Percentiles rank a stretch among this genome's conserved stretches.
These are phyloP conservation scores for Galbula dea DNA, from an alignment of 2,113 vertebrate genomes.

Conservation along the genomic window DNA sequence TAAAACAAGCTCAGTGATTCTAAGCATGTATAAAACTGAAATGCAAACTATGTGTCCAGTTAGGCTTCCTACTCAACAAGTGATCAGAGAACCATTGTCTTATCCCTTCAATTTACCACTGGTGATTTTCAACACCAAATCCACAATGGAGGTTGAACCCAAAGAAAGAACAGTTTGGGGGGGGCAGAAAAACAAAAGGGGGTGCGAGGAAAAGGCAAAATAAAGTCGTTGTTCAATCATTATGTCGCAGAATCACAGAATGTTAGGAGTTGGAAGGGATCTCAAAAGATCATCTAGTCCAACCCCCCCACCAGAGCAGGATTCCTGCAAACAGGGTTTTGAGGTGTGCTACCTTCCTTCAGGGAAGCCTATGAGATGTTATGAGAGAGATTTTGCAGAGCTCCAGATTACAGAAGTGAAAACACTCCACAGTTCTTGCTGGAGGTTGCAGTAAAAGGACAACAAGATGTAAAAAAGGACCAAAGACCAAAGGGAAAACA, in stretches of 20 bases:
- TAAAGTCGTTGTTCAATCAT: not conserved
- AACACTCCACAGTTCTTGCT: not conserved
- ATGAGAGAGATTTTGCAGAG: not conserved
- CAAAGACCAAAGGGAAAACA: not conserved
- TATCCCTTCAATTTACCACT: not conserved
- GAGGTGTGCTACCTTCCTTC: not conserved
- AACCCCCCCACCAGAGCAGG: too few species aligned
- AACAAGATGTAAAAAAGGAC: not conserved
- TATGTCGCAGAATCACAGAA: too few species aligned
- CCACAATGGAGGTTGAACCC: not conserved
- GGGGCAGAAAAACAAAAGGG: too few species aligned
- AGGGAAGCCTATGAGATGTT: not conserved
- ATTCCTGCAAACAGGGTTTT: not conserved
- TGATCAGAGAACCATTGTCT: not conserved
- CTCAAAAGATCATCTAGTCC: too few species aligned
- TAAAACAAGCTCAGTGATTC: not conserved
- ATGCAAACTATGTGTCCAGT: not conserved
- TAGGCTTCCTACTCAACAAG: not conserved
- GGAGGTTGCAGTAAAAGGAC: not conserved
- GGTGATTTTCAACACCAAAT: not conserved
- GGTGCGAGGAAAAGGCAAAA: not conserved
- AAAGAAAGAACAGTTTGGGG: not conserved
- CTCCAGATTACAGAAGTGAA: not conserved
- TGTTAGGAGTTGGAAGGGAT: too few species aligned
- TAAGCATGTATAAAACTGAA: not conserved